Base-by-base conservation (phyloP, 2,888 invertebrate species). In the Aromia moschata region DNA sequence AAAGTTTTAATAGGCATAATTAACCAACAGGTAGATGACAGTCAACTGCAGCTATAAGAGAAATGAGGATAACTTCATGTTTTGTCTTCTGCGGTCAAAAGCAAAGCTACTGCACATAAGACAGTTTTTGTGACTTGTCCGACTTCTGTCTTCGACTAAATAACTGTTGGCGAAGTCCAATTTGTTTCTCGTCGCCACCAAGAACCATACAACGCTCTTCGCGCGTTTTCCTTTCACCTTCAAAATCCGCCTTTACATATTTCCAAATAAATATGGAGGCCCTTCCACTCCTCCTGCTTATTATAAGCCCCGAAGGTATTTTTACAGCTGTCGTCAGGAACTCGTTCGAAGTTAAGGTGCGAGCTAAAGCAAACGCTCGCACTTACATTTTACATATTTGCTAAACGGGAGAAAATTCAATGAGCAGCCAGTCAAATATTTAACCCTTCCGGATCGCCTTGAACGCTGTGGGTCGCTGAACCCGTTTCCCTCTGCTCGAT, bases 381-480 rank as follows among this genome's bases (percentile, higher is more conserved):
- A 11, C 10, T 33, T 5, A 11, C n/a, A 33, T 33, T 33, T 33
- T 11, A 33, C 33, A 33, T 33, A 11, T 33, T 33, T 33, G 7
- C 10, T 11, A 11, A 33, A 33, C 33, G 38, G 25, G 49, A 9
- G 20, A 20, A 49, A 49, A 38, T 25, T 49, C 25, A 49, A 38
- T 20, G 37, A 38, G 38, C 12, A 18, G 9, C 38, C 47, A 43
- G 11, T 18, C 49, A 25, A 52, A 41, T 52, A 52, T 52, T 25
- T 52, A 52, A 52, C 52, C 52, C 52, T 52, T 52, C 52, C 31
- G 17, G 52, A 41, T 52, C 18, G 52, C 40, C 52, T 52, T 41
- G 52, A 44, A 43, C 30, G 40, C 30, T 36, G 14, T 17, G 31
- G 44, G 45, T 44, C 45, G 36, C 33, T 44, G 43, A 54, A 54